Conservation (phyloP, 2,797 vertebrate species). For the Protonibea diacanthus region DNA sequence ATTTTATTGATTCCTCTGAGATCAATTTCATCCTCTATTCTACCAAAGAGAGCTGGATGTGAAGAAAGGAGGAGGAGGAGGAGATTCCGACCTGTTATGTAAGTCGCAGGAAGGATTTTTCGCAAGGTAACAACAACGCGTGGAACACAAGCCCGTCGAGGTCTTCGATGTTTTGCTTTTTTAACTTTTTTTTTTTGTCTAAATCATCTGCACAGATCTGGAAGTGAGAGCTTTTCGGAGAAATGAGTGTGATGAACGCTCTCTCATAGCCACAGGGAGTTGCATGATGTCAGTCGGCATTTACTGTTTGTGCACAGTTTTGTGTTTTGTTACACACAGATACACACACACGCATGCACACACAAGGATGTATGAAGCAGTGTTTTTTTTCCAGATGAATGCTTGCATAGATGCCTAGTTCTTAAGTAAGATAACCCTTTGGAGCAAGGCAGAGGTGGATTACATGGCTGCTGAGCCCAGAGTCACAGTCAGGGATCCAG, state of each 20-base stretch:
- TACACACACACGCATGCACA: conserved; percentile 51
- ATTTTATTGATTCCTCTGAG: conserved; percentile 75
- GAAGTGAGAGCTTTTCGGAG: conserved; percentile 66
- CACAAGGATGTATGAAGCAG: conserved; percentile 71
- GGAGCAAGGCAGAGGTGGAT: conserved; percentile 81
- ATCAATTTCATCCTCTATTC: conserved; percentile 66
- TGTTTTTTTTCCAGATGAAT: conserved; percentile 80
- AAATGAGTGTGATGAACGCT: conserved; percentile 75
- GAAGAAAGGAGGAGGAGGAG: conserved; percentile 52
- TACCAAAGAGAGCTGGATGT: conserved; percentile 51
- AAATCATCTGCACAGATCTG: conserved; percentile 63
- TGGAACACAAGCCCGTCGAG: conserved; percentile 49
- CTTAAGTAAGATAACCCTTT: conserved; percentile 81
- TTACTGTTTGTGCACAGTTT: conserved; percentile 77
- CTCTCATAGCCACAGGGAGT: conserved; percentile 74
- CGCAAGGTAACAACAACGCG: conserved; percentile 54
- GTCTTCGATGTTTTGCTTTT: conserved; percentile 14
- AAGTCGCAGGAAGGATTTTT: conserved; percentile 55
- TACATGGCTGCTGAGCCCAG: conserved; percentile 80
- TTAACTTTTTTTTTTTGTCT: conserved; percentile 45
- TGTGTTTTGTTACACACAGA: conserved; percentile 68
- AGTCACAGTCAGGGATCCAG: conserved; percentile 76
- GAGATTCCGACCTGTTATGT: conserved; percentile 66
- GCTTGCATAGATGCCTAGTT: conserved; percentile 77
- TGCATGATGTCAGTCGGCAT: conserved; percentile 80